phyloP scores from a whole-genome alignment of 2,797 vertebrate species.

The Gymnopithys bicolor region DNA sequence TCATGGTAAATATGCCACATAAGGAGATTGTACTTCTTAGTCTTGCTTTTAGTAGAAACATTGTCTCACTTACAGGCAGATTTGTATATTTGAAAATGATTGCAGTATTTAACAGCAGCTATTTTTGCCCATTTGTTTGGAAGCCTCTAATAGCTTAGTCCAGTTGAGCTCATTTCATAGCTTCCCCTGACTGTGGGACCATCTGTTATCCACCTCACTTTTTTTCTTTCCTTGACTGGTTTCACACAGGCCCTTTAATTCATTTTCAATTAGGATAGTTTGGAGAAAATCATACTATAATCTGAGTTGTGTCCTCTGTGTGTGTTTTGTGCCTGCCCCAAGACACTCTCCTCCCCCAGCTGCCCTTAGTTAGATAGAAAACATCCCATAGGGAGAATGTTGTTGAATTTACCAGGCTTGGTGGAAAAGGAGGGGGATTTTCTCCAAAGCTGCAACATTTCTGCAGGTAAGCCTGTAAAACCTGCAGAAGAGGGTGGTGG shows the following conservation, averaged over 20 bases:
- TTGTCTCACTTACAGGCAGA: background rate
- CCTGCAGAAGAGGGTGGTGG: background rate
- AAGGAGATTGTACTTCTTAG: background rate
- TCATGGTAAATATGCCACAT: background rate
- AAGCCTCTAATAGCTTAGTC: conserved; percentile 15
- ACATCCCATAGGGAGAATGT: background rate
- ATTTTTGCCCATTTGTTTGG: conserved; percentile 4
- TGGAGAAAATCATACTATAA: background rate
- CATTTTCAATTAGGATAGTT: background rate
- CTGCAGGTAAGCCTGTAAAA: conserved; percentile 20
- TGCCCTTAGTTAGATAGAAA: background rate
- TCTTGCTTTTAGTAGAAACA: background rate
- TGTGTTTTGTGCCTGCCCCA: background rate
- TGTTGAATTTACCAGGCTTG: background rate
- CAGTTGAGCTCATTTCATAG: conserved; percentile 31
- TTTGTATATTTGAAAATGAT: background rate
- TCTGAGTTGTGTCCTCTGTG: background rate
- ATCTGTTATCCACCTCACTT: conserved; percentile 25
- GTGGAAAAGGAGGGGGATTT: background rate
- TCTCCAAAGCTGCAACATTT: conserved; percentile 9
- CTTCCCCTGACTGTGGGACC: conserved; percentile 19
- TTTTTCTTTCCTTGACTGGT: background rate
- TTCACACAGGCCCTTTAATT: background rate
- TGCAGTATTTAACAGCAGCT: background rate
- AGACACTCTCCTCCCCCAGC: fast-evolving